These are phyloP conservation scores for Cairina moschata DNA, from an alignment of 2,113 vertebrate genomes.

Conservation along the genomic window DNA sequence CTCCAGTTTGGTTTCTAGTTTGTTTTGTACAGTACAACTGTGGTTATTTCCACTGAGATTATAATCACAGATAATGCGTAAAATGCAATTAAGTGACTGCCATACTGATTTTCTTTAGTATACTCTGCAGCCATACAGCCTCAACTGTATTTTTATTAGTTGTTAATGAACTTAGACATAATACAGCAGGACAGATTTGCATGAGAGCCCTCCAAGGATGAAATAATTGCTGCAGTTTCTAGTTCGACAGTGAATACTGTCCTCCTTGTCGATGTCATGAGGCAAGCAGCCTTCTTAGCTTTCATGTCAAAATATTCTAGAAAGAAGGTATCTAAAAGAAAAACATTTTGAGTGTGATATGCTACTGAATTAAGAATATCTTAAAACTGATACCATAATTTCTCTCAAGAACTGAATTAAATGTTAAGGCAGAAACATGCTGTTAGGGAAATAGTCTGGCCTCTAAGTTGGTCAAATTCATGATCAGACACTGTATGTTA, in stretches of 20 bases:
- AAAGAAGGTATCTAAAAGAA: background rate
- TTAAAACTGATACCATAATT: background rate
- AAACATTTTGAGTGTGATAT: background rate
- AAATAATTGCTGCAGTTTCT: background rate
- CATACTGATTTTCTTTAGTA: background rate
- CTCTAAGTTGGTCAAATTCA: background rate
- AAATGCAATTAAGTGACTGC: background rate
- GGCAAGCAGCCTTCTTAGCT: background rate
- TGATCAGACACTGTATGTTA: background rate
- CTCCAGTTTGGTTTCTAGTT: background rate
- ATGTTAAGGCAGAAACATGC: background rate
- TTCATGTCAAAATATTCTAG: background rate
- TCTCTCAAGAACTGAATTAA: background rate
- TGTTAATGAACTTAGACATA: background rate
- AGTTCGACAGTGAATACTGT: background rate
- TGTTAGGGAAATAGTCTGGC: background rate
- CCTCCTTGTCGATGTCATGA: background rate
- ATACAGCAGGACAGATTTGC: background rate
- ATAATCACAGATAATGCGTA: background rate
- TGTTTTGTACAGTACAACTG: background rate
- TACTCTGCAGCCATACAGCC: background rate
- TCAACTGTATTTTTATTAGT: background rate
- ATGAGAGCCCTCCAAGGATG: background rate
- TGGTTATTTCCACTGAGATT: background rate
- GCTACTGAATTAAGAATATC: background rate